Base-by-base conservation (phyloP, 2,797 vertebrate species). In the Eidolon dupreanum region DNA sequence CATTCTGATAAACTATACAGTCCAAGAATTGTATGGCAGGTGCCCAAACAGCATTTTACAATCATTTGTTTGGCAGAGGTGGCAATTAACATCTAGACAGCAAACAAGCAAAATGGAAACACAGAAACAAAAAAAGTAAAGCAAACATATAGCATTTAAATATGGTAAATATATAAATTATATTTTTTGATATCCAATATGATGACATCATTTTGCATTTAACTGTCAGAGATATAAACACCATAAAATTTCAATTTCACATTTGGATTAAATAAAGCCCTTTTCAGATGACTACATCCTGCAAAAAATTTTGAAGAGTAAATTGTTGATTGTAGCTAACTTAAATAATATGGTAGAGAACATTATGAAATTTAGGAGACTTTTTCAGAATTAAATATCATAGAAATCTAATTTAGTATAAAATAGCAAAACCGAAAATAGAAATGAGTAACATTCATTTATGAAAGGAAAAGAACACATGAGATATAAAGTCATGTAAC, bases 361-460 rank as follows among this genome's bases (percentile, higher is more conserved):
- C 4, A 43, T 90, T 61, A 75, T 57, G 46, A 88, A 53, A 83
- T 94, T 90, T 46, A 95, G 68, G 86, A 55, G 41, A 70, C 15
- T 57, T 36, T 86, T 88, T 71, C 74, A 94, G 71, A 88, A 94
- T 90, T 93, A 53, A 92, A 51, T 91, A 79, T 49, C 55, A 26
- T 74, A 78, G n/a, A 87, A 93, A 73, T 73, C 38, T 88, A 92
- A 53, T 93, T 75, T 89, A 71, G 24, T 79, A 31, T 66, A 83
- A 81, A 85, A 81, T 33, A 90, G 49, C 16, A 96, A 95, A 93
- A 88, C 36, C 90, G 78, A 97, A 94, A 88, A 87, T 74, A 89
- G 88, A 78, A 91, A 93, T 31, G 31, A 83, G 31, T 71, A 79
- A 57, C 57, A 46, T 73, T 61, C 41, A 31, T 97, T 93, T 86